Conservation (phyloP, 2,113 vertebrate genomes). For the Rana temporaria region DNA sequence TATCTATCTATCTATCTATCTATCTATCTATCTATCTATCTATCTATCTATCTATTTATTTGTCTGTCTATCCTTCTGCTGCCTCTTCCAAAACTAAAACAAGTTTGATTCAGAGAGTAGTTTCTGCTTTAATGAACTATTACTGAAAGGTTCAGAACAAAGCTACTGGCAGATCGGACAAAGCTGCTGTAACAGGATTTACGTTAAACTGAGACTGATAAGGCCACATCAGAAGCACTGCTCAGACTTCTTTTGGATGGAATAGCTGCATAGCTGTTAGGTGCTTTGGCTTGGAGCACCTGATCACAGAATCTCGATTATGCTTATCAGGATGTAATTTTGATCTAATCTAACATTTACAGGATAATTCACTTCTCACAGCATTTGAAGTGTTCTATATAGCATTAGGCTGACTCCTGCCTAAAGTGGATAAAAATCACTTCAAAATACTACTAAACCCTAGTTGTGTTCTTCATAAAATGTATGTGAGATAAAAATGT, state of each 20-base stretch:
- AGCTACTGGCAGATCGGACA: slow-evolving; percentile 78
- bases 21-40: no score
- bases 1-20: no score
- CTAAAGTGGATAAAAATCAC: slow-evolving; percentile 11
- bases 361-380: slow-evolving; percentile 57
- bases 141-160: slow-evolving; percentile 81
- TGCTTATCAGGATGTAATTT: slow-evolving; percentile 59
- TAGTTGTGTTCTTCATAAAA: slow-evolving; percentile 10
- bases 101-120: slow-evolving; percentile 74
- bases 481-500: background rate
- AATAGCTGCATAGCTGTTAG: slow-evolving; percentile 57
- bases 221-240: slow-evolving; percentile 72
- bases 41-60: no score
- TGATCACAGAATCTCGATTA: slow-evolving; percentile 66
- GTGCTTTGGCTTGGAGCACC: slow-evolving; percentile 60
- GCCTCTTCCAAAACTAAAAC: slow-evolving; percentile 74
- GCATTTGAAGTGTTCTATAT: slow-evolving; percentile 18
- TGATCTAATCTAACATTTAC: slow-evolving; percentile 54
- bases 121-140: slow-evolving; percentile 80
- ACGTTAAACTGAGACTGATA: slow-evolving; percentile 76
- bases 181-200: slow-evolving; percentile 76
- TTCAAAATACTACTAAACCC: slow-evolving; percentile 17
- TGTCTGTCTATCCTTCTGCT: slow-evolving; percentile 50
- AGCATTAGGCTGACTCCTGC: slow-evolving; percentile 37
- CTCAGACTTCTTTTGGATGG: slow-evolving; percentile 67